Evolutionary conservation across 2,113 vertebrate genomes (phyloP).

Genomic region (Atrichornis clamosus): DNA sequence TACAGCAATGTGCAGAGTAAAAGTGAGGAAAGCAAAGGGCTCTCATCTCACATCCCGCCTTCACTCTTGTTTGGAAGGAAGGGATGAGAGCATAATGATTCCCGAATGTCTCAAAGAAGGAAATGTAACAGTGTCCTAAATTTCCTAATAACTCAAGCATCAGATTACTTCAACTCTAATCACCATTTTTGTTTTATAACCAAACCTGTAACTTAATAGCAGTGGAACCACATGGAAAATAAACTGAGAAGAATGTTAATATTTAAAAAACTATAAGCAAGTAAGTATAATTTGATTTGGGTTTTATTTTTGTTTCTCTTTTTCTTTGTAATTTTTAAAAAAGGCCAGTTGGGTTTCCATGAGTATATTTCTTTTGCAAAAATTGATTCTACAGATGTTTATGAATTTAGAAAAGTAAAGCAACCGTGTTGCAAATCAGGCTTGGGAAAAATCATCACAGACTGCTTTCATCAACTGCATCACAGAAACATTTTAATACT

Average conservation of each 20-base stretch:
- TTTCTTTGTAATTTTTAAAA: neutral
- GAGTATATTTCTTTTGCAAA: neutral
- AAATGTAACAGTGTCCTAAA: neutral
- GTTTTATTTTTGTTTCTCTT: neutral
- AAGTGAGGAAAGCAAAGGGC: neutral
- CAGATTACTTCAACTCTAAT: neutral
- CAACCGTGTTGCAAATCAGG: neutral
- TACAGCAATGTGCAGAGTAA: neutral
- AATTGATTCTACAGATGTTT: slow-evolving; percentile 1
- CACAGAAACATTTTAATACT: neutral
- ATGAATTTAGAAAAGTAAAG: neutral
- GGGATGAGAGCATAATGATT: neutral
- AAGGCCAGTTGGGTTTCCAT: neutral
- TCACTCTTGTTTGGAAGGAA: neutral
- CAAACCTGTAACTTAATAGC: neutral
- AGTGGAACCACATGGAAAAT: neutral
- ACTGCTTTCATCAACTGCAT: neutral
- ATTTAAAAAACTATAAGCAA: slow-evolving; percentile 1
- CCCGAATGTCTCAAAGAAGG: neutral
- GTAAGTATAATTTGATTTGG: neutral
- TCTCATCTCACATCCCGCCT: neutral
- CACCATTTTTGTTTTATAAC: neutral
- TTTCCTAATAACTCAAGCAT: neutral
- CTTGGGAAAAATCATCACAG: neutral
- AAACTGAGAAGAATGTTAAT: neutral